Percentiles rank a stretch among this genome's conserved stretches.
These are phyloP conservation scores for Ryuthela nishihirai DNA, from an alignment of 2,888 invertebrate species.

Conservation along the genomic window DNA sequence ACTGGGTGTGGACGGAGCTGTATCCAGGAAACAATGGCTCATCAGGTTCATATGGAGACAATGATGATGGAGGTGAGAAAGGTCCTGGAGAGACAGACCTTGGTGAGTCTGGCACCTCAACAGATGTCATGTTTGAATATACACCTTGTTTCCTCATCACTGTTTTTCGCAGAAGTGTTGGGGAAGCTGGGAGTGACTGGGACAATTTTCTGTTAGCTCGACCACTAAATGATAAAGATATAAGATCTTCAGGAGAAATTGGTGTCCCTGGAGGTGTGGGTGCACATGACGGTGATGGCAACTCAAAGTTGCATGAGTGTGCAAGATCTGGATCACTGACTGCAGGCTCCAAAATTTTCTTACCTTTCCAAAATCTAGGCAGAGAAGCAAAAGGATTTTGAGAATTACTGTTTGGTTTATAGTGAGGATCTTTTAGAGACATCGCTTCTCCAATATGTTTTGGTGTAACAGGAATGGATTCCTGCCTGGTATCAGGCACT, in stretches of 20 bases:
- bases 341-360: conserved; percentile 61
- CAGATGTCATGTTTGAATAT: conserved; percentile 12
- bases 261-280: conserved; percentile 48
- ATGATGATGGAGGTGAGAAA: conserved; percentile 24
- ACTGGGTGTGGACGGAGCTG: conserved; percentile 34
- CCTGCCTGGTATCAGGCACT: background rate
- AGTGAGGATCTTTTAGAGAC: conserved; percentile 57
- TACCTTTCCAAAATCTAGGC: conserved; percentile 72
- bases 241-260: conserved; percentile 27
- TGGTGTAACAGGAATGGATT: conserved; percentile 53
- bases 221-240: background rate
- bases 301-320: conserved; percentile 67
- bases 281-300: conserved; percentile 61
- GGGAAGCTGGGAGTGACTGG: conserved; percentile 34
- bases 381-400: conserved; percentile 71
- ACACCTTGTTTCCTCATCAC: conserved; percentile 12
- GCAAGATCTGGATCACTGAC: conserved; percentile 57
- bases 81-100: conserved; percentile 27
- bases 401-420: conserved; percentile 46
- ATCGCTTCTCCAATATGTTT: conserved; percentile 75
- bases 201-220: conserved; percentile 6
- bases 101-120: conserved; percentile 17
- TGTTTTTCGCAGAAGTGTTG: conserved; percentile 29
- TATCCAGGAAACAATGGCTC: conserved; percentile 11
- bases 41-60: conserved; percentile 28